phyloP scores from a whole-genome alignment of 1,140 invertebrate genomes.

The Microplitis mediator region DNA sequence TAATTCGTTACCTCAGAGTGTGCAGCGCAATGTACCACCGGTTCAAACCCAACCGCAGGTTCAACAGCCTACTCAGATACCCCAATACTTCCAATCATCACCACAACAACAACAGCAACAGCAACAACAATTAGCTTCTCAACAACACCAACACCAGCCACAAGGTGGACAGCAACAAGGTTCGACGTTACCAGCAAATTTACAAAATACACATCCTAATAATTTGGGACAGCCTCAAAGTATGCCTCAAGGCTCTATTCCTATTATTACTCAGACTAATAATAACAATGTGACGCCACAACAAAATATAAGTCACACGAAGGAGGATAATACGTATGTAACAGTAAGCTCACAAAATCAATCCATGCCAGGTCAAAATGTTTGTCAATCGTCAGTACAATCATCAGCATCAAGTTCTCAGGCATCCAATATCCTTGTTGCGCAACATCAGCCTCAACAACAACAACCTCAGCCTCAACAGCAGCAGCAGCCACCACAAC shows the following conservation, averaged over 20 bases:
- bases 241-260: conserved; percentile 66
- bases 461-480: conserved; percentile 31
- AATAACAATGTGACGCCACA: conserved; percentile 63
- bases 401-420: conserved; percentile 45
- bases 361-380: conserved; percentile 44
- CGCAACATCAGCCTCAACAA: conserved; percentile 33
- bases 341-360: conserved; percentile 47
- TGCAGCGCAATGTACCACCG: conserved; percentile 40
- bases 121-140: conserved; percentile 28
- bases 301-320: conserved; percentile 52
- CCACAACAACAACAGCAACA: conserved; percentile 26
- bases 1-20: conserved; percentile 42
- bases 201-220: conserved; percentile 63
- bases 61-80: conserved; percentile 46
- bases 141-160: conserved; percentile 43
- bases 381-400: conserved; percentile 42
- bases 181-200: conserved; percentile 65
- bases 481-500: conserved; percentile 34
- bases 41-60: conserved; percentile 40
- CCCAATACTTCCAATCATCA: conserved; percentile 47
- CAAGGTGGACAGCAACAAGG: conserved; percentile 53
- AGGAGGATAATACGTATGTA: conserved; percentile 44
- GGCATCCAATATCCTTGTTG: conserved; percentile 37
- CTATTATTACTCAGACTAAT: conserved; percentile 64
- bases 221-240: conserved; percentile 63